phyloP scores from a whole-genome alignment of 2,113 vertebrate species.

The Mustelus asterias region DNA sequence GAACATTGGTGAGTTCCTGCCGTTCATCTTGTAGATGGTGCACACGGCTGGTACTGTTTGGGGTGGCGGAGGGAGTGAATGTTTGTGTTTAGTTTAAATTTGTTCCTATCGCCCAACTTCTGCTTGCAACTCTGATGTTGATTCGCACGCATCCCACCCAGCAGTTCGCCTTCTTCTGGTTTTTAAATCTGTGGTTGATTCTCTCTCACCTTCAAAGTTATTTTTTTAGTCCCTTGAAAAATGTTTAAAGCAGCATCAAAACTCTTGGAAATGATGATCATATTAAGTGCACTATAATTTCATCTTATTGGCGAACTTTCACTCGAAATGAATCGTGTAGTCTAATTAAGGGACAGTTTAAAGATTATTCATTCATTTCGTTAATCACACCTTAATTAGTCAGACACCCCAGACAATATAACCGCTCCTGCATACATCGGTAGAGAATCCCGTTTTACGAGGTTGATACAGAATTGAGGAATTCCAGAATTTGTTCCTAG shows the following conservation, averaged over 20 bases:
- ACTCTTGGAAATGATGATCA: background rate
- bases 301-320: background rate
- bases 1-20: no score
- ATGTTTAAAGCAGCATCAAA: background rate
- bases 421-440: background rate
- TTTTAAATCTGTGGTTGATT: background rate
- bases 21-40: no score
- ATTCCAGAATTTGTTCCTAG: background rate
- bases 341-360: background rate
- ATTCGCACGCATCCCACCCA: background rate
- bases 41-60: no score
- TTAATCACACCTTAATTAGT: background rate
- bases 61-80: no score
- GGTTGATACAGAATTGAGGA: background rate
- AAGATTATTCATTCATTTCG: background rate
- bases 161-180: background rate
- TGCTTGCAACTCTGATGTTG: background rate
- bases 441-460: background rate
- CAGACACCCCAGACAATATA: no score
- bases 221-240: background rate
- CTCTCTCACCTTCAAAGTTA: background rate
- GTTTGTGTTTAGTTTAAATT: background rate
- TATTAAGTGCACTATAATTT: background rate
- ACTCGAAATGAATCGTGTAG: background rate
- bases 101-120: background rate